A percentile compares a stretch with the other conserved stretches of the same genome.
phyloP scores from a whole-genome alignment of 2,113 vertebrate species.

The Dicaeum eximium region DNA sequence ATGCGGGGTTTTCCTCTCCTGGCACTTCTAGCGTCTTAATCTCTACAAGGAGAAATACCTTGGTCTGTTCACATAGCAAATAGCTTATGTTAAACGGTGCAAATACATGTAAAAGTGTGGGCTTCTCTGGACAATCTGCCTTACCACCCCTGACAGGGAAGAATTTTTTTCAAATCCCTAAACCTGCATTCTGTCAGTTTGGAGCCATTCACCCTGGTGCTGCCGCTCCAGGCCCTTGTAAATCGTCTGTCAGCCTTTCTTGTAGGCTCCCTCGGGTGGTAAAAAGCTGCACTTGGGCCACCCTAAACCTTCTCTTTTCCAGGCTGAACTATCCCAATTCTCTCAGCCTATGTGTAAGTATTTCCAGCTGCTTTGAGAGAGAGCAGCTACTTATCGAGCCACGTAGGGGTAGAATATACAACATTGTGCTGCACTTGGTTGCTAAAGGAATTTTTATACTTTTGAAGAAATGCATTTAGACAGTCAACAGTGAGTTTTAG shows the following conservation, averaged over 20 bases:
- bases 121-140: accelerated
- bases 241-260: not conserved
- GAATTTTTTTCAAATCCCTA: accelerated
- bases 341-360: accelerated
- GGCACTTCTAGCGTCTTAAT: accelerated
- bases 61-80: accelerated
- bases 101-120: accelerated
- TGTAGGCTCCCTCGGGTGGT: not conserved
- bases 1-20: not conserved
- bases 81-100: not conserved
- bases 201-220: not conserved
- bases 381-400: not conserved
- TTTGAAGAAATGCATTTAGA: not conserved
- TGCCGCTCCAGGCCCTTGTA: not conserved
- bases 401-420: too few relatives aligned
- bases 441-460: not conserved
- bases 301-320: too few relatives aligned
- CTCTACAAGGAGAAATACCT: accelerated
- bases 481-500: not conserved
- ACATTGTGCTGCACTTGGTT: accelerated
- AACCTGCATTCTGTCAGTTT: accelerated
- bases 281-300: not conserved
- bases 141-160: not conserved
- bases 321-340: not conserved
- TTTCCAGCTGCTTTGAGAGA: not conserved